Conservation (phyloP, 1,140 invertebrate species). For the Lineus longissimus region DNA sequence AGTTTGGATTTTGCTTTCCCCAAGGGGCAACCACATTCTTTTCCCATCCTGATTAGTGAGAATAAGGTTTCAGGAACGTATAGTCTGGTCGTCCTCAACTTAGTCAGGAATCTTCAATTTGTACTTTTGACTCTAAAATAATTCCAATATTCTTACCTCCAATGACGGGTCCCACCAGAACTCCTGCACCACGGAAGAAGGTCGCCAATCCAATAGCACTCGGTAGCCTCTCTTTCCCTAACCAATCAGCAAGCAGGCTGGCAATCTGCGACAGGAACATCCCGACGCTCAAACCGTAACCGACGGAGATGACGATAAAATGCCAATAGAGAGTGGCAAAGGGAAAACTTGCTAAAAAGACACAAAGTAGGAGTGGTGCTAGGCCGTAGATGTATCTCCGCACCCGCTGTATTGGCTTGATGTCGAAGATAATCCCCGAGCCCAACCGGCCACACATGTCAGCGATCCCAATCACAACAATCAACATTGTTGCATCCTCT, state of each 20-base stretch:
- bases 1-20: no score
- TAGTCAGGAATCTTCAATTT: no score
- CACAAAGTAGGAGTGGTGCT: not conserved
- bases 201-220: constrained; percentile 10
- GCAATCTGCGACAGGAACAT: constrained; percentile 9
- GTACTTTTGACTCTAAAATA: no score
- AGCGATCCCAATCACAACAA: not conserved
- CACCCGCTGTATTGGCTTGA: not conserved
- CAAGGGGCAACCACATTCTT: no score
- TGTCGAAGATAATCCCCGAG: constrained; percentile 11
- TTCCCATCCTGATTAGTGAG: no score
- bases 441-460: constrained; percentile 8
- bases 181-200: constrained; percentile 14
- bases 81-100: no score
- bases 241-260: constrained; percentile 9
- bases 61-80: no score
- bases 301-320: not conserved
- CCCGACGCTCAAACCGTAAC: constrained; percentile 1
- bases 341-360: not conserved
- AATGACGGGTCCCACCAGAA: constrained; percentile 6
- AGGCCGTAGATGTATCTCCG: not conserved
- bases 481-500: not conserved
- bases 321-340: not conserved
- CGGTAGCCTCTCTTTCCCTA: not conserved
- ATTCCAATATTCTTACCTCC: no score